phyloP scores from a whole-genome alignment of 2,888 invertebrate genomes.

The Andrena bucephala region DNA sequence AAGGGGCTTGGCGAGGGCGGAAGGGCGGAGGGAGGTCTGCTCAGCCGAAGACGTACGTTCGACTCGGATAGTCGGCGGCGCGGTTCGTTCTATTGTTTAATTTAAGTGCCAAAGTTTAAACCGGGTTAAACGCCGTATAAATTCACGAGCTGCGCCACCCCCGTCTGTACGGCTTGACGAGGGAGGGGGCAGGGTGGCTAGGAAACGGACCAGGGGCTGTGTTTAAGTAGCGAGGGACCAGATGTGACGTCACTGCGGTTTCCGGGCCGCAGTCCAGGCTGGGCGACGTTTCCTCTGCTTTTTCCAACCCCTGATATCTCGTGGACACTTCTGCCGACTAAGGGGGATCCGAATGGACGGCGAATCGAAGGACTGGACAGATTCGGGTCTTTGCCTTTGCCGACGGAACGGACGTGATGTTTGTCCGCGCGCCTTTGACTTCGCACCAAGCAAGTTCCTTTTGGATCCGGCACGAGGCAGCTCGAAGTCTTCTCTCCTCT shows the following conservation, averaged over 20 bases:
- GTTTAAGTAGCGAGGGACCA: conserved; percentile 69
- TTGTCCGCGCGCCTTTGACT: neutral
- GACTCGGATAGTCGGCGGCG: conserved; percentile 65
- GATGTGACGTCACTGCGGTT: conserved; percentile 71
- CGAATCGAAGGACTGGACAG: neutral
- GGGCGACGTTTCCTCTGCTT: conserved; percentile 28
- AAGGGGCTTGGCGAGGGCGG: neutral
- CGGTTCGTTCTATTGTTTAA: conserved; percentile 83
- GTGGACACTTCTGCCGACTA: conserved; percentile 18
- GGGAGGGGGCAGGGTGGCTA: conserved; percentile 9
- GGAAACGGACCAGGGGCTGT: conserved; percentile 53
- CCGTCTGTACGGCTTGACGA: conserved; percentile 7
- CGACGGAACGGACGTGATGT: neutral
- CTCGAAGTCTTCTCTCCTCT: neutral
- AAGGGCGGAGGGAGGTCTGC: conserved; percentile 45
- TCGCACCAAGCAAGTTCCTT: neutral
- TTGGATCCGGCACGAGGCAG: neutral
- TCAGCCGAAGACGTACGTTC: conserved; percentile 77
- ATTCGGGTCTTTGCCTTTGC: neutral
- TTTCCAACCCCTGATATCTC: conserved; percentile 18
- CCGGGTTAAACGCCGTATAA: conserved; percentile 82
- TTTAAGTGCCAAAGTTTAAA: conserved; percentile 84
- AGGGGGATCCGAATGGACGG: neutral
- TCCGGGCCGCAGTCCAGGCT: conserved; percentile 48
- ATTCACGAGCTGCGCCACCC: conserved; percentile 70